These are phyloP conservation scores for Numenius phaeopus DNA, from an alignment of 2,797 vertebrate species.

Conservation along the genomic window DNA sequence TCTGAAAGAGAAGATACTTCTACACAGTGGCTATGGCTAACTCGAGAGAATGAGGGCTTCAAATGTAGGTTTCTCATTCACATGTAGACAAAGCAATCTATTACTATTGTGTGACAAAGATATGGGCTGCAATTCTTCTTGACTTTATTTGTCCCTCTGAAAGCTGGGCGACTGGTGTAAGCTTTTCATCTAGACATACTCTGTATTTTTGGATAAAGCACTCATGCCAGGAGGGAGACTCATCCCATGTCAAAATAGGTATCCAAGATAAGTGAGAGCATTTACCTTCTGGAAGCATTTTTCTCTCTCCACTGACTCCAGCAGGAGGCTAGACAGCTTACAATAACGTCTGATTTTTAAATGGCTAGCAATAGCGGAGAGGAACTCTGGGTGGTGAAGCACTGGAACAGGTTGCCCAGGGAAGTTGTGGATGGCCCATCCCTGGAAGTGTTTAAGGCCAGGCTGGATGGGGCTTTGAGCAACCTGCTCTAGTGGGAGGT, in stretches of 20 bases:
- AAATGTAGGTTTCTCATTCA: neutral
- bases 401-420: no score
- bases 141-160: neutral
- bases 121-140: neutral
- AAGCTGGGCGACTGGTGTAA: neutral
- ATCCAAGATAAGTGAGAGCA: neutral
- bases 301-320: neutral
- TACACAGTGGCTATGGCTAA: neutral
- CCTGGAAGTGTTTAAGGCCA: no score
- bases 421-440: no score
- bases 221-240: neutral
- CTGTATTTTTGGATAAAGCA: neutral
- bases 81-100: neutral
- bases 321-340: neutral
- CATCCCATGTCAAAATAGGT: neutral
- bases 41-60: neutral
- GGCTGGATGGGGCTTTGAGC: no score
- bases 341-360: neutral
- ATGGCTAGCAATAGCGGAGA: neutral
- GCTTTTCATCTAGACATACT: neutral
- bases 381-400: neutral
- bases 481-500: no score
- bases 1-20: neutral
- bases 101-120: neutral
- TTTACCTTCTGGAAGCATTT: constrained; percentile 7